A percentile compares a stretch with the other conserved stretches of the same genome.
Conservation (phyloP, 2,888 invertebrate species). For the Euplexia lucipara region DNA sequence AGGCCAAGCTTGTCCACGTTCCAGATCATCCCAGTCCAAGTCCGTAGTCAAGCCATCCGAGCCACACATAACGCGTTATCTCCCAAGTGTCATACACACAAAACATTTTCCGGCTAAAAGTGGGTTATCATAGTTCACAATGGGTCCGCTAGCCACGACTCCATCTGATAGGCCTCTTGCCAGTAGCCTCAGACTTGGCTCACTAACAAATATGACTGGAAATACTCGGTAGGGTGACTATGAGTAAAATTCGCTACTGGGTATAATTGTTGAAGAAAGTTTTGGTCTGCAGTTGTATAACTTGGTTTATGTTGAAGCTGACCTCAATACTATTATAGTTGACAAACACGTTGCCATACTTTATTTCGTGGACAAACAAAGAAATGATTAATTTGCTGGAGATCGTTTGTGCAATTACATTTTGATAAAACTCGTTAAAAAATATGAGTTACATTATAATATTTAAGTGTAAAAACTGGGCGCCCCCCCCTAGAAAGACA, state of each 20-base stretch:
- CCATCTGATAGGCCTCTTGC: conserved; percentile 86
- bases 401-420: too few relatives aligned
- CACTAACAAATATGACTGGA: conserved; percentile 67
- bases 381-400: too few relatives aligned
- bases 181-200: conserved; percentile 81
- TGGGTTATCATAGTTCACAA: conserved; percentile 82
- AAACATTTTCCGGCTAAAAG: conserved; percentile 78
- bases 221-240: conserved; percentile 63
- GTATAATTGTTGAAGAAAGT: background rate
- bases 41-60: conserved; percentile 33
- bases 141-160: conserved; percentile 65
- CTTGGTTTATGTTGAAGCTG: conserved; percentile 5
- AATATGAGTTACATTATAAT: too few relatives aligned
- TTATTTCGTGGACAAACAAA: too few relatives aligned
- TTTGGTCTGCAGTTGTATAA: background rate
- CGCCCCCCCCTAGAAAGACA: too few relatives aligned
- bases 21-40: conserved; percentile 28
- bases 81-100: conserved; percentile 76
- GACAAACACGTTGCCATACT: too few relatives aligned
- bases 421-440: too few relatives aligned
- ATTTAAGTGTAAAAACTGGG: too few relatives aligned
- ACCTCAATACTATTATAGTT: background rate
- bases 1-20: conserved; percentile 8
- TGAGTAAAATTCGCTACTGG: background rate
- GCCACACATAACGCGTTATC: conserved; percentile 70